Evolutionary conservation across 2,113 vertebrate genomes (phyloP), one percentile per base, ranked within the genome.

Genomic region (Beaufortia kweichowensis): DNA sequence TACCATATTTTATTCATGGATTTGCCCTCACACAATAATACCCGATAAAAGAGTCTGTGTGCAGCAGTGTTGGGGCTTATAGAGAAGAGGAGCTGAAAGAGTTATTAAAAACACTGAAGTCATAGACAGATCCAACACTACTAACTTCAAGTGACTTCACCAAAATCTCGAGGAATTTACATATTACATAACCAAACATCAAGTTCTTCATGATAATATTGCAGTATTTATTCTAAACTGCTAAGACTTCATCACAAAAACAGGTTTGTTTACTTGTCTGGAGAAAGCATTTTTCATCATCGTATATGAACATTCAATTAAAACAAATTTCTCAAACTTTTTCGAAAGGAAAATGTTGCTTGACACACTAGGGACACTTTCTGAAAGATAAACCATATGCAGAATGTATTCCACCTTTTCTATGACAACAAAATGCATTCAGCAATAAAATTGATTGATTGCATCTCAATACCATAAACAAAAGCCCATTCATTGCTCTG

Each of bases 1-100:
- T 81, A 84, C 78, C 79, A 90, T 92, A 91, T 91, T 90, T 91
- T 91, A 92, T 92, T 92, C 90, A 92, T 91, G 87, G 86, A 14
- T 85, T 88, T 84, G 85, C 86, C 81, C 86, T 90, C 88, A 87
- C 88, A 89, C 88, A 89, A 86, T 84, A 81, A 77, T 75, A 60
- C 66, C 60, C 48, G 55, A 75, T 50, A 75, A 73, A 77, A 53
- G 67, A 73, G 39, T 62, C 43, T 59, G 29, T 28, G 63, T 29
- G 53, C 23, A 63, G 19, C 48, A 35, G 21, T 50, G 48, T 39
- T 12, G 28, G 14, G 17, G 9, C 8, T 33, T 26, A 50, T 17
- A 43, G 66, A 84, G 83, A 86, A 83, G 79, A 59, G 78, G 65
- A 79, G 85, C 84, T 85, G 84, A 80, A 50, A 39, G 76, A 17